These are phyloP conservation scores for Pluvianellus socialis DNA, from an alignment of 2,113 vertebrate genomes.

Conservation along the genomic window DNA sequence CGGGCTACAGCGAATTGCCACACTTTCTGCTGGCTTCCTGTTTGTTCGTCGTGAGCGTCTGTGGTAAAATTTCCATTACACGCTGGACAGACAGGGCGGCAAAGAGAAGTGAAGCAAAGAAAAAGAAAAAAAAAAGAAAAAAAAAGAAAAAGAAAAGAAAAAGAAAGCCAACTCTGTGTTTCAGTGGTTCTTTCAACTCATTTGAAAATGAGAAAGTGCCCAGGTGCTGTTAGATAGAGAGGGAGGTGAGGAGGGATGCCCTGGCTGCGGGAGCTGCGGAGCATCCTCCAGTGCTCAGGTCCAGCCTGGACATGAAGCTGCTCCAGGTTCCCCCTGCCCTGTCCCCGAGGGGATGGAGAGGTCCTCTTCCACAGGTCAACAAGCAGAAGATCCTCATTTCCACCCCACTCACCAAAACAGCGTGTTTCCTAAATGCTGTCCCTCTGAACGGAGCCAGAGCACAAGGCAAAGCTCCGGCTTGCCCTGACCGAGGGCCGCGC, in stretches of 20 bases:
- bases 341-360: background rate
- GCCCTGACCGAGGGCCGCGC: background rate
- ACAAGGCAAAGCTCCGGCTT: background rate
- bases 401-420: no score
- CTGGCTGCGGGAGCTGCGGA: background rate
- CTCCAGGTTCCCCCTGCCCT: background rate
- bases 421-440: accelerated
- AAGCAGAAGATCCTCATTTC: background rate
- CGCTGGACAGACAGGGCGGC: slow-evolving; percentile 58
- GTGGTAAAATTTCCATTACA: slow-evolving; percentile 90
- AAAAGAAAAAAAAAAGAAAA: background rate
- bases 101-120: background rate
- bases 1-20: slow-evolving; percentile 12
- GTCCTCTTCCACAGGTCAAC: background rate
- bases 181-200: background rate
- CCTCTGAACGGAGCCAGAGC: background rate
- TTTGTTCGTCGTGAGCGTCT: slow-evolving; percentile 76
- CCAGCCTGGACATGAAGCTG: background rate
- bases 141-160: no score
- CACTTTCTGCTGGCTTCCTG: slow-evolving; percentile 81
- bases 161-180: background rate
- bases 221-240: background rate
- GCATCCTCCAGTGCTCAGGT: accelerated
- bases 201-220: background rate
- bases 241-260: background rate